Conservation (phyloP, 1,140 invertebrate species). For the Asbolus verrucosus region DNA sequence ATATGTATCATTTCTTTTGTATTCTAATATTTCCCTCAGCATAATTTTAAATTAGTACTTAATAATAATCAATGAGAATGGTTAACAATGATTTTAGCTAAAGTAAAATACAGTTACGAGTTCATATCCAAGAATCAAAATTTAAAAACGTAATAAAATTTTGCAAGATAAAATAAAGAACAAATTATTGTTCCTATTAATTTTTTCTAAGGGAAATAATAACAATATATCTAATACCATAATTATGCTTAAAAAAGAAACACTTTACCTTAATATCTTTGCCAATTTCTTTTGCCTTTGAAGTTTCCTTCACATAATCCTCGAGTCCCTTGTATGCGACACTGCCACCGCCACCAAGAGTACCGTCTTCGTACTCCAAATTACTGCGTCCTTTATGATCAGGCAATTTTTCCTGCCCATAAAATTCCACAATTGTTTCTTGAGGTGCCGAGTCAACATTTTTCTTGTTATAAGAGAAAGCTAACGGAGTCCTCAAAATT, state of each 20-base stretch:
- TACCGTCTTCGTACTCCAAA: conserved; percentile 4
- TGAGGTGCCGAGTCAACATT: conserved; percentile 12
- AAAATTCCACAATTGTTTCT: conserved; percentile 25
- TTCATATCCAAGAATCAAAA: no score
- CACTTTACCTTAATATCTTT: conserved; percentile 14
- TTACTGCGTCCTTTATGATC: neutral
- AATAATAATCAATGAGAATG: no score
- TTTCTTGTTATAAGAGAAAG: conserved; percentile 56
- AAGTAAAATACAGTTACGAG: no score
- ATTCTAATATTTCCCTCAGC: no score
- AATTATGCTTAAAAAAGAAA: neutral
- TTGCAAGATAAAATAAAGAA: no score
- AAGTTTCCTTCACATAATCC: conserved; percentile 1
- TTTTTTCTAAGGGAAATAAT: neutral
- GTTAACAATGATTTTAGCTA: no score
- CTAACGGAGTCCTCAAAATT: conserved; percentile 50
- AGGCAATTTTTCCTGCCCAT: neutral
- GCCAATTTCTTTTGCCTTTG: conserved; percentile 22
- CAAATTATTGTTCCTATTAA: no score
- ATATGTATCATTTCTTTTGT: no score
- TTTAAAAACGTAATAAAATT: no score
- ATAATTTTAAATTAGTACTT: no score
- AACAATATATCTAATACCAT: no score
- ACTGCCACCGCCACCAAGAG: conserved; percentile 8
- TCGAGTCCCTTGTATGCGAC: conserved; percentile 44